Evolutionary conservation across 2,113 vertebrate genomes (phyloP).

Genomic region (Parus major): DNA sequence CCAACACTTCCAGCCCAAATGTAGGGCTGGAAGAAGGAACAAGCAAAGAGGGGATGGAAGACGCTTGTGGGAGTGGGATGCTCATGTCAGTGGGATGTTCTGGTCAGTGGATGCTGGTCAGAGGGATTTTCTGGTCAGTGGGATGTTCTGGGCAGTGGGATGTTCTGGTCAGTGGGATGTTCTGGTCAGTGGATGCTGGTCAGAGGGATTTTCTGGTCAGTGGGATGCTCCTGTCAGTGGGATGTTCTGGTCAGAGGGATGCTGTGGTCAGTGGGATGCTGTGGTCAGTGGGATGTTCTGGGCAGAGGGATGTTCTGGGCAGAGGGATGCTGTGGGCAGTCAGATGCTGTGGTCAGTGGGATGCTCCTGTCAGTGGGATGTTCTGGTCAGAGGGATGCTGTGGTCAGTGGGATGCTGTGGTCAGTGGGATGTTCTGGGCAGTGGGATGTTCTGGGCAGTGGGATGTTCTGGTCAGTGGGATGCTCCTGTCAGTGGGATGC

Average conservation of each 20-base stretch:
- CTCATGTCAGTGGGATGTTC: not conserved
- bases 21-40: not conserved
- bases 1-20: fast-evolving
- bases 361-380: not conserved
- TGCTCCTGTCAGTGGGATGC: not conserved
- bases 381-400: too few relatives aligned
- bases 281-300: not conserved
- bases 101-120: not conserved
- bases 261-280: too few relatives aligned
- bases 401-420: not conserved
- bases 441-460: not conserved
- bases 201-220: too few relatives aligned
- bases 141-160: not conserved
- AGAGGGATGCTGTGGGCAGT: too few relatives aligned
- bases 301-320: too few relatives aligned
- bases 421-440: not conserved
- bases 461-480: not conserved
- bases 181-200: too few relatives aligned
- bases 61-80: not conserved
- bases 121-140: not conserved
- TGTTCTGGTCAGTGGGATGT: not conserved
- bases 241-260: not conserved
- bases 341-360: fast-evolving
- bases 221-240: not conserved
- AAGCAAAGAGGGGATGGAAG: not conserved